Evolutionary conservation across 2,113 vertebrate species (phyloP).

Genomic region (Leucosticte australis): DNA sequence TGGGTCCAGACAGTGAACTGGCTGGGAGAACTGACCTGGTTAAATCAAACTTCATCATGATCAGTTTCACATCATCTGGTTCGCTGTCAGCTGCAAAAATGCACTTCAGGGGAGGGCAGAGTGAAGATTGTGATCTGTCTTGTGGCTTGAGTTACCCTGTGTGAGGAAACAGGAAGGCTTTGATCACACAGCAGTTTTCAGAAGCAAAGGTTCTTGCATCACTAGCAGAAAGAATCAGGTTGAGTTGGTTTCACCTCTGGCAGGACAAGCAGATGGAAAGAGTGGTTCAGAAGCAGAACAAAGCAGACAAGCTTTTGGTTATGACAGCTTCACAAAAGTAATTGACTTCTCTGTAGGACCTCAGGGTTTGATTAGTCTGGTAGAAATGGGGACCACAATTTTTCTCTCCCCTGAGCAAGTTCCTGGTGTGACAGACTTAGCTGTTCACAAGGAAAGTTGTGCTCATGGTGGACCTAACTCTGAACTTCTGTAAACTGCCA

Average conservation of each 20-base stretch:
- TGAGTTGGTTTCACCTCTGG: background rate
- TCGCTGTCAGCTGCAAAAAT: background rate
- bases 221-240: background rate
- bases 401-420: background rate
- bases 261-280: background rate
- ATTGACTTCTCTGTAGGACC: background rate
- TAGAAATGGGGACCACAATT: background rate
- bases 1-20: background rate
- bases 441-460: background rate
- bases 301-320: background rate
- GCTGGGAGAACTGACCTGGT: background rate
- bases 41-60: background rate
- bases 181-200: background rate
- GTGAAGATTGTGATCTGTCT: background rate
- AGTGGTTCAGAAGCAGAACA: background rate
- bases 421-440: background rate
- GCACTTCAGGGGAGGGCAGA: background rate
- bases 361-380: background rate
- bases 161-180: conserved; percentile 15
- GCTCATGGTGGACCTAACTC: background rate
- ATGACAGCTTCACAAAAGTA: background rate
- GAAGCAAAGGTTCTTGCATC: conserved; percentile 2
- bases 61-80: background rate
- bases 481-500: background rate
- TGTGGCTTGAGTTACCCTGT: background rate